A percentile compares a stretch with the other conserved stretches of the same genome.
Conservation (phyloP, 1,140 invertebrate genomes). For the Brachionus sp. region DNA sequence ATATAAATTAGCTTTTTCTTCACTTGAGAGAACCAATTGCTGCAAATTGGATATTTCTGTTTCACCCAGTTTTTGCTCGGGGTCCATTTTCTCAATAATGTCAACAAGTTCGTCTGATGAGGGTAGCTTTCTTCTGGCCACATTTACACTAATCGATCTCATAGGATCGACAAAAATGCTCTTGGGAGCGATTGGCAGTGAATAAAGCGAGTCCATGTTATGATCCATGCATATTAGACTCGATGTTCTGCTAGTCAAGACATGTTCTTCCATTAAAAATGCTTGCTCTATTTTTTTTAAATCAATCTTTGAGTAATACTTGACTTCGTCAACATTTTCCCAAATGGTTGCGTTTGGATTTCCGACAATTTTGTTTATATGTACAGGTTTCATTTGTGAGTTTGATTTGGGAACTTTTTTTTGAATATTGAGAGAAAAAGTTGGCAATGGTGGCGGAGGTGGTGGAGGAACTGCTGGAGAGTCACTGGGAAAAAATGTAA, state of each 20-base stretch:
- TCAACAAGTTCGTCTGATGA: slow-evolving; percentile 13
- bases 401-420: slow-evolving; percentile 17
- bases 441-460: background rate
- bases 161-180: slow-evolving; percentile 4
- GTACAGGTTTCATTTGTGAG: slow-evolving; percentile 1
- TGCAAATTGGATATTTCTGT: slow-evolving; percentile 2
- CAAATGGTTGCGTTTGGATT: background rate
- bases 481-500: slow-evolving; percentile 11
- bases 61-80: background rate
- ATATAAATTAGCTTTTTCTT: slow-evolving; percentile 20
- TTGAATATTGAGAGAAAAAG: background rate
- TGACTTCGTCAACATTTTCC: background rate
- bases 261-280: background rate
- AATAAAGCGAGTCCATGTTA: background rate
- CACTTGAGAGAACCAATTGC: background rate
- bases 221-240: background rate
- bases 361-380: background rate
- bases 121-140: background rate
- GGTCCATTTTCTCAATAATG: slow-evolving; percentile 27
- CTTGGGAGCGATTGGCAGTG: background rate
- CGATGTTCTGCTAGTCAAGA: background rate
- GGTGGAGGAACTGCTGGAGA: background rate
- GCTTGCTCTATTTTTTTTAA: slow-evolving; percentile 31
- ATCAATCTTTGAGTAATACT: slow-evolving; percentile 13
- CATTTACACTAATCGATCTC: slow-evolving; percentile 7